Evolutionary conservation across 2,797 vertebrate species (phyloP).

Genomic region (Pristis pectinata): DNA sequence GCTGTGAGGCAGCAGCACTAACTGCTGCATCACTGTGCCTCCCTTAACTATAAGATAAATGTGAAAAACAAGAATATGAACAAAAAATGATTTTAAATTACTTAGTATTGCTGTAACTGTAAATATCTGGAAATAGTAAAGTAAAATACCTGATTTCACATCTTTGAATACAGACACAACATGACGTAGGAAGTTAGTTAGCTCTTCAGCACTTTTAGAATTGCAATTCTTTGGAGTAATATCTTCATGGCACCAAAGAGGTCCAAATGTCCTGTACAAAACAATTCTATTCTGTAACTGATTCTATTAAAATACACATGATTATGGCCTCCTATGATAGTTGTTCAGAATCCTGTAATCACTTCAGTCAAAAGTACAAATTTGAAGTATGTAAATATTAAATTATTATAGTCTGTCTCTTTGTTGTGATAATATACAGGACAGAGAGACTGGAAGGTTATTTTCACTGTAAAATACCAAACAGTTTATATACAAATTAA

Average conservation of each 20-base stretch:
- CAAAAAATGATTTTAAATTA: neutral
- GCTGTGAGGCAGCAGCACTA: too few relatives aligned
- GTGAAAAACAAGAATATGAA: neutral
- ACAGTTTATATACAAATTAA: neutral
- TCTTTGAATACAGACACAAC: slow-evolving; percentile 94
- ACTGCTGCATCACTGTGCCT: too few relatives aligned
- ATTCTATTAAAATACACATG: neutral
- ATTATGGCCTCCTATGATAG: neutral
- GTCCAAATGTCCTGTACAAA: slow-evolving; percentile 78
- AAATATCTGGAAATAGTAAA: neutral
- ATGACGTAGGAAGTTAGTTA: slow-evolving; percentile 88
- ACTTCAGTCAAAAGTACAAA: neutral
- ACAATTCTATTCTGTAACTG: slow-evolving; percentile 1
- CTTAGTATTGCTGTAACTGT: neutral
- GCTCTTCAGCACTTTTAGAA: slow-evolving; percentile 90
- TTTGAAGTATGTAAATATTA: neutral
- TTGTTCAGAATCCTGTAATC: neutral
- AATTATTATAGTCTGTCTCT: neutral
- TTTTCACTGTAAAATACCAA: neutral
- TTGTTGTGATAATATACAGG: neutral
- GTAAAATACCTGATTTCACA: slow-evolving; percentile 80
- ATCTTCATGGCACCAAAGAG: slow-evolving; percentile 96
- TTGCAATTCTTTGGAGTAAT: slow-evolving; percentile 97
- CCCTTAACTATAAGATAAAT: too few relatives aligned
- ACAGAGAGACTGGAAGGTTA: neutral